Evolutionary conservation across 2,797 vertebrate species (phyloP), one percentile per base, ranked within the genome.

Genomic region (Rhabdophis nuchalis): DNA sequence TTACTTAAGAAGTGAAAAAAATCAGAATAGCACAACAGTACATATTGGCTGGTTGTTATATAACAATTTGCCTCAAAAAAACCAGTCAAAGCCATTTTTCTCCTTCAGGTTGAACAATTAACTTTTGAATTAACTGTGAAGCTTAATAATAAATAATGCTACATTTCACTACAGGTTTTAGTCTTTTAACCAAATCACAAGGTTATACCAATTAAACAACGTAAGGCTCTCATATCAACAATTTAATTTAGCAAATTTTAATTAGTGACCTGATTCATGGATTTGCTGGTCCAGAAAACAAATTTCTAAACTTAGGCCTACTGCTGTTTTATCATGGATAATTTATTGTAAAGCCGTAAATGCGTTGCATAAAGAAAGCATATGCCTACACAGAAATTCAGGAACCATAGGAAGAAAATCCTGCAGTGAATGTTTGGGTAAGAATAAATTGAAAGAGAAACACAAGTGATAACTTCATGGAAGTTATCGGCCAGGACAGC

Each of bases 111-210:
- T 4, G 0, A 4, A 0, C 32, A 61, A 54, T 36, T 87, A 64
- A 58, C 0, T 32, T 23, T 7, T 94, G 88, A 94, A 92, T 95
- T 95, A 92, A 91, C 94, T 93, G 57, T 92, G 36, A 64, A 93
- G 36, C 1, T 95, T 93, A 94, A 93, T 53, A 92, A 86, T 90
- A 92, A 88, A 82, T 88, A 87, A 85, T 64, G n/a, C 10, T 25
- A 23, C 60, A 14, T 27, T n/a, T 60, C 36, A 82, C 50, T 56
- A 89, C 93, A 46, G 9, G n/a, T n/a, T 2, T 29, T 32, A 36
- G 56, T 88, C 53, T 77, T 82, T 60, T 88, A 57, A 50, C 56
- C 29, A 32, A 25, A 9, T 12, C n/a, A 60, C 25, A 52, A 77
- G 3, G 29, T 50, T 25, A 58, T 25, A 41, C 9, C 9, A 50